phyloP scores from a whole-genome alignment of 1,140 invertebrate genomes.

The Trissolcus basalis region DNA sequence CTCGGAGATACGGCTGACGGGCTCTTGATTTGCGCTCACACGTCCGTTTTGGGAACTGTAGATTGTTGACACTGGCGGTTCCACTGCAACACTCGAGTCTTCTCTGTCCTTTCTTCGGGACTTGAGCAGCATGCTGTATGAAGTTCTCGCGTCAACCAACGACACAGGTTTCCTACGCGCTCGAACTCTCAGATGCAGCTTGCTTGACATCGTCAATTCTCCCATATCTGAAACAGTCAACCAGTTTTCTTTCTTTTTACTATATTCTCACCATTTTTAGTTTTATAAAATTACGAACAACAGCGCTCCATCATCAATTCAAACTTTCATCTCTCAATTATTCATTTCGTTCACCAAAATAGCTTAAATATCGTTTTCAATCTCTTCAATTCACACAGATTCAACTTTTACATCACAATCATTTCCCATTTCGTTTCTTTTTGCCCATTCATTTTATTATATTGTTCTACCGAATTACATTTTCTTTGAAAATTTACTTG shows the following conservation, averaged over 20 bases:
- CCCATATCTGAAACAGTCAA: conserved; percentile 18
- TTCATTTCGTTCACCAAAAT: too few relatives aligned
- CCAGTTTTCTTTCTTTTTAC: not conserved
- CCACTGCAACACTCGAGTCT: not conserved
- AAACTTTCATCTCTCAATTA: too few relatives aligned
- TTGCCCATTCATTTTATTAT: too few relatives aligned
- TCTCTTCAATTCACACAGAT: too few relatives aligned
- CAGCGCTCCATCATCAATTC: not conserved
- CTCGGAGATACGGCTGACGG: not conserved
- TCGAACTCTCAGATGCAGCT: conserved; percentile 3
- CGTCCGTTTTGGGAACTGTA: conserved; percentile 1
- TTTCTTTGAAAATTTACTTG: too few relatives aligned
- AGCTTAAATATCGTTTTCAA: too few relatives aligned
- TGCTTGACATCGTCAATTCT: conserved; percentile 1
- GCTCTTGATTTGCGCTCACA: not conserved
- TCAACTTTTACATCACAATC: too few relatives aligned
- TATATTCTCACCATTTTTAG: not conserved
- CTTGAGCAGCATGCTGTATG: conserved; percentile 21
- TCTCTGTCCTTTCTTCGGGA: conserved; percentile 1
- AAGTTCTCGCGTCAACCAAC: conserved; percentile 4
- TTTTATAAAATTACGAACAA: not conserved
- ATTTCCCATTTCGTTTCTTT: too few relatives aligned
- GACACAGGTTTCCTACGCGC: conserved; percentile 6
- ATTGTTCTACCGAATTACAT: too few relatives aligned
- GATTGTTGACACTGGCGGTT: not conserved